Percentiles rank a stretch among this genome's conserved stretches.
Conservation (phyloP, 2,888 invertebrate genomes). For the Acronicta leporina region DNA sequence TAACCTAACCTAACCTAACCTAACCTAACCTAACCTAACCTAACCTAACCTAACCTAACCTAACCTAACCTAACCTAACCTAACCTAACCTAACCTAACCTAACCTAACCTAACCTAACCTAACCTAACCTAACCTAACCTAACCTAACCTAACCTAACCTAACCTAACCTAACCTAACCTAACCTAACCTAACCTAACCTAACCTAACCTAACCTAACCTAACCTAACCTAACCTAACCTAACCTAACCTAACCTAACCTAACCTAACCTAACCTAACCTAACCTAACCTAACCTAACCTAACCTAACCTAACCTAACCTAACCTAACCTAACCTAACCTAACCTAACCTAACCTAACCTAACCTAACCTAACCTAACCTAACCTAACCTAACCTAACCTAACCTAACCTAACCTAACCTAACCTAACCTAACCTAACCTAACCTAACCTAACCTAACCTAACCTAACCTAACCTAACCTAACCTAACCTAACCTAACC, state of each 20-base stretch:
- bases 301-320: slow-evolving; percentile 51
- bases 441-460: slow-evolving; percentile 56
- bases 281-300: slow-evolving; percentile 48
- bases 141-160: slow-evolving; percentile 31
- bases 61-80: slow-evolving; percentile 55
- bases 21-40: slow-evolving; percentile 52
- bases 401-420: slow-evolving; percentile 60
- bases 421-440: slow-evolving; percentile 55
- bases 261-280: slow-evolving; percentile 54
- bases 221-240: slow-evolving; percentile 35
- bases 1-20: slow-evolving; percentile 33
- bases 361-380: slow-evolving; percentile 44
- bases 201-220: slow-evolving; percentile 9
- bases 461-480: slow-evolving; percentile 33
- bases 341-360: slow-evolving; percentile 52
- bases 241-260: too few species aligned
- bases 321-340: slow-evolving; percentile 52
- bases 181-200: slow-evolving; percentile 2
- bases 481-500: slow-evolving; percentile 57
- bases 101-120: slow-evolving; percentile 54
- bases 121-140: slow-evolving; percentile 45
- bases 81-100: slow-evolving; percentile 45
- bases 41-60: slow-evolving; percentile 58
- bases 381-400: slow-evolving; percentile 58
- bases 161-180: too few species aligned